Percentiles rank a stretch among this genome's conserved stretches.
Conservation (phyloP, 2,113 vertebrate species). For the Phaethornis superciliosus region DNA sequence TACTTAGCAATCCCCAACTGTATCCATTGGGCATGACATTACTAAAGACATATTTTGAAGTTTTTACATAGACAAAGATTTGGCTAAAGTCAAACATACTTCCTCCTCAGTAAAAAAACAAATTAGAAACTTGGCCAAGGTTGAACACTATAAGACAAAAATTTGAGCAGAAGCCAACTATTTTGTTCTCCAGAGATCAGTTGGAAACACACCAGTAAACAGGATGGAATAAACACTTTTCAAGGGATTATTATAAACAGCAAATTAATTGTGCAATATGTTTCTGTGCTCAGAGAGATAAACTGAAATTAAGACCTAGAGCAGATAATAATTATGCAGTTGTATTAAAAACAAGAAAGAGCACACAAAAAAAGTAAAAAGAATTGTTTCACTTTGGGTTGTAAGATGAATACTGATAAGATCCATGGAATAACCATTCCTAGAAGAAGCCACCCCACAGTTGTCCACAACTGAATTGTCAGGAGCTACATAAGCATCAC, state of each 20-base stretch:
- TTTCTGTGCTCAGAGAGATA: not conserved
- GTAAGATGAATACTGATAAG: not conserved
- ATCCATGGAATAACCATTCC: not conserved
- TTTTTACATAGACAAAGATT: not conserved
- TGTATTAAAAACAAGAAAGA: not conserved
- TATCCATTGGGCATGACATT: not conserved
- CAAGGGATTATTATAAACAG: conserved; percentile 55
- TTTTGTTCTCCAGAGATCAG: conserved; percentile 7
- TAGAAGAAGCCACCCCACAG: not conserved
- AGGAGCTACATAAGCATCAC: not conserved
- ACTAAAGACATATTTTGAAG: not conserved
- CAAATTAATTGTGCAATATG: conserved; percentile 26
- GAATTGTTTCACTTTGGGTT: not conserved
- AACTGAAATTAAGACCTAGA: conserved; percentile 3
- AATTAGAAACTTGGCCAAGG: not conserved
- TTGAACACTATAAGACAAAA: conserved; percentile 29
- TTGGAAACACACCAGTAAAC: conserved; percentile 22
- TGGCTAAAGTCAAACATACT: not conserved
- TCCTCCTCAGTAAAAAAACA: not conserved
- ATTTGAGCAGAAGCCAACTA: not conserved
- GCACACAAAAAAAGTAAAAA: not conserved
- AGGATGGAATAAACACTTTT: conserved; percentile 26
- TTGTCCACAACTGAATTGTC: not conserved
- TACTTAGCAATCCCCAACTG: not conserved
- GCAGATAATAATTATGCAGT: not conserved